Percentiles rank a stretch among this genome's conserved stretches.
Evolutionary conservation across 2,113 vertebrate genomes (phyloP).

Genomic region (Scolopax mira): DNA sequence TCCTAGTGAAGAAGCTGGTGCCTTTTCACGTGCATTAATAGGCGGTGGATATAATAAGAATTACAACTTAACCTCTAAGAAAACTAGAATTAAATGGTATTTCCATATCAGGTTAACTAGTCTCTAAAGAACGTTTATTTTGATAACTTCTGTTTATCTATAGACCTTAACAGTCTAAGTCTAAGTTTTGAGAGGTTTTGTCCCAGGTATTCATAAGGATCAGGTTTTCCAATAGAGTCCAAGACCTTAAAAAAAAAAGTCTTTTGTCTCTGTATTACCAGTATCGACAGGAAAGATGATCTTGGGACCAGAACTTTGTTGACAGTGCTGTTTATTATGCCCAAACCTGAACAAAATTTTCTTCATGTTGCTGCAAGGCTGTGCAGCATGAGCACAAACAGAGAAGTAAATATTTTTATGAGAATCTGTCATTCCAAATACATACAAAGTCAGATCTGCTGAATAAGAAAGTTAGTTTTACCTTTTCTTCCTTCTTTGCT

Average conservation of each 20-base stretch:
- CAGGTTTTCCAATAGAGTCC: background rate
- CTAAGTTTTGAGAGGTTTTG: background rate
- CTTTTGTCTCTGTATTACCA: background rate
- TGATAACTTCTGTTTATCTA: background rate
- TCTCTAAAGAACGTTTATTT: background rate
- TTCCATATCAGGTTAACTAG: background rate
- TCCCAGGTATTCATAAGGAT: background rate
- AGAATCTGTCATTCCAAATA: background rate
- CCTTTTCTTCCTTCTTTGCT: background rate
- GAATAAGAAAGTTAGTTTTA: background rate
- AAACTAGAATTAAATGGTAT: background rate
- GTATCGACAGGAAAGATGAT: background rate
- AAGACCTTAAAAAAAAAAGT: background rate
- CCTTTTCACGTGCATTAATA: background rate
- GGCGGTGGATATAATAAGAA: background rate
- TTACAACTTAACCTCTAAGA: background rate
- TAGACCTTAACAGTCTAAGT: background rate
- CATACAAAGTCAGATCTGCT: background rate
- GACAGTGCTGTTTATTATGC: conserved; percentile 6
- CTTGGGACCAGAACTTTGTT: background rate
- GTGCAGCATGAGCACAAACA: background rate
- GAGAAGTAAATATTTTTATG: background rate
- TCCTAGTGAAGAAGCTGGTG: background rate
- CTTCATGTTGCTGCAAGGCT: background rate
- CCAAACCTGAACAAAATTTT: background rate